A percentile compares a stretch with the other conserved stretches of the same genome.
phyloP scores from a whole-genome alignment of 2,888 invertebrate genomes.

The Dryocosmus kuriphilus region DNA sequence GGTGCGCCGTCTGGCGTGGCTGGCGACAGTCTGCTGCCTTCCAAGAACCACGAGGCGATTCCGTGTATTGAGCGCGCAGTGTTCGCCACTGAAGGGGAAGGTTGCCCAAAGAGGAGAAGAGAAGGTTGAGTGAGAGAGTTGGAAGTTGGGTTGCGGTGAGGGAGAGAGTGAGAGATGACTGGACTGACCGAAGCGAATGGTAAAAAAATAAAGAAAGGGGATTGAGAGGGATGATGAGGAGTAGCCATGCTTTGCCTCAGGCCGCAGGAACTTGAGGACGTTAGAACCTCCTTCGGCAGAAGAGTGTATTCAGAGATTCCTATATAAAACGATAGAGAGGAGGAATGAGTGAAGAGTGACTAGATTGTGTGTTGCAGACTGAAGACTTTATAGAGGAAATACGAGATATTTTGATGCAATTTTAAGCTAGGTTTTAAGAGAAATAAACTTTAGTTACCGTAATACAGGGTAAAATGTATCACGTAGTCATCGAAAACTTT shows the following conservation, averaged over 20 bases:
- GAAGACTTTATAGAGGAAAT: background rate
- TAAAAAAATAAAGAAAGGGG: background rate
- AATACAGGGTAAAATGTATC: too few relatives aligned
- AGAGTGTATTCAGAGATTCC: conserved; percentile 33
- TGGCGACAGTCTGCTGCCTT: conserved; percentile 76
- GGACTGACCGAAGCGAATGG: conserved; percentile 17
- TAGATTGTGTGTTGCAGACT: conserved; percentile 17
- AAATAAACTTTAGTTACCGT: too few relatives aligned
- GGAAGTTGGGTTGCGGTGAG: conserved; percentile 32
- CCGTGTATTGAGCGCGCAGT: conserved; percentile 75
- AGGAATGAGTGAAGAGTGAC: background rate
- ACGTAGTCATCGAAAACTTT: too few relatives aligned
- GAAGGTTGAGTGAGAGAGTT: conserved; percentile 56
- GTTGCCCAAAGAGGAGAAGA: conserved; percentile 52
- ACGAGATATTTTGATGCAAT: background rate
- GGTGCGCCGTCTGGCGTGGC: conserved; percentile 76
- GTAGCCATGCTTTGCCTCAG: background rate
- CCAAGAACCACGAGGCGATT: conserved; percentile 76
- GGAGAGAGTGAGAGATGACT: conserved; percentile 22
- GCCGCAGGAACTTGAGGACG: conserved; percentile 13
- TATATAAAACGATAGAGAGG: conserved; percentile 1
- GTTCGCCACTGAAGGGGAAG: conserved; percentile 63
- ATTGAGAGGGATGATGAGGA: background rate
- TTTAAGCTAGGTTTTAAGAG: too few relatives aligned
- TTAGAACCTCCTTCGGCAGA: conserved; percentile 31